phyloP scores from a whole-genome alignment of 2,888 invertebrate species.

The Andrena camellia region DNA sequence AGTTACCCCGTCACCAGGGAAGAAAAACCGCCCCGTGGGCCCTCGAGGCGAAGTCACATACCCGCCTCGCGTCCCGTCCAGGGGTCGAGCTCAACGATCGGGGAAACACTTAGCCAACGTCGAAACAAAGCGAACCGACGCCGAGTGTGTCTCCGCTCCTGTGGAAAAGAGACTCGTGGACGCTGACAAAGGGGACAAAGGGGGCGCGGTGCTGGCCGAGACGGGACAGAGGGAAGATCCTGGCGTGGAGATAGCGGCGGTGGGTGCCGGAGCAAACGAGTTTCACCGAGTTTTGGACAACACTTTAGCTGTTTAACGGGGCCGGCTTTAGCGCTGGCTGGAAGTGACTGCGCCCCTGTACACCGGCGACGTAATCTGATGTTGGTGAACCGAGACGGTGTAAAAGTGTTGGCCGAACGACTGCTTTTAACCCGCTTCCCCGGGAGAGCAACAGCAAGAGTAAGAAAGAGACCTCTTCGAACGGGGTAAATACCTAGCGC shows the following conservation, averaged over 20 bases:
- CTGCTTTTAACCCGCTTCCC: constrained; percentile 40
- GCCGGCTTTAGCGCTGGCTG: constrained; percentile 56
- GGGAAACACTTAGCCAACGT: constrained; percentile 25
- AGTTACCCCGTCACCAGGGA: not conserved
- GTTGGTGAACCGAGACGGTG: constrained; percentile 49
- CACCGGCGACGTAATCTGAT: constrained; percentile 69
- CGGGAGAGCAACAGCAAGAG: no score
- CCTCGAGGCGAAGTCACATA: not conserved
- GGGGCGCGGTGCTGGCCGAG: constrained; percentile 1
- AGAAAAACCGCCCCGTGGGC: not conserved
- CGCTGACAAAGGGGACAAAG: constrained; percentile 41
- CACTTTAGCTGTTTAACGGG: constrained; percentile 69
- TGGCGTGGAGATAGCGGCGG: constrained; percentile 59
- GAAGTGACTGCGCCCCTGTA: constrained; percentile 59
- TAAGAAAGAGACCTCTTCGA: constrained; percentile 19
- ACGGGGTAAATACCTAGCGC: constrained; percentile 61
- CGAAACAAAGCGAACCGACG: constrained; percentile 54
- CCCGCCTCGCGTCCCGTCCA: constrained; percentile 1
- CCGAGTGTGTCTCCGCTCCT: constrained; percentile 9
- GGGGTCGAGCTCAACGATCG: not conserved
- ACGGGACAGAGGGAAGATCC: constrained; percentile 61
- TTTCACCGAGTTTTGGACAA: constrained; percentile 72
- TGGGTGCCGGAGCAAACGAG: constrained; percentile 67
- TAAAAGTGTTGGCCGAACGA: constrained; percentile 67
- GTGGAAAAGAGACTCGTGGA: not conserved